Conservation (phyloP, 2,888 invertebrate species). For the Orthonychiurus folsomi region DNA sequence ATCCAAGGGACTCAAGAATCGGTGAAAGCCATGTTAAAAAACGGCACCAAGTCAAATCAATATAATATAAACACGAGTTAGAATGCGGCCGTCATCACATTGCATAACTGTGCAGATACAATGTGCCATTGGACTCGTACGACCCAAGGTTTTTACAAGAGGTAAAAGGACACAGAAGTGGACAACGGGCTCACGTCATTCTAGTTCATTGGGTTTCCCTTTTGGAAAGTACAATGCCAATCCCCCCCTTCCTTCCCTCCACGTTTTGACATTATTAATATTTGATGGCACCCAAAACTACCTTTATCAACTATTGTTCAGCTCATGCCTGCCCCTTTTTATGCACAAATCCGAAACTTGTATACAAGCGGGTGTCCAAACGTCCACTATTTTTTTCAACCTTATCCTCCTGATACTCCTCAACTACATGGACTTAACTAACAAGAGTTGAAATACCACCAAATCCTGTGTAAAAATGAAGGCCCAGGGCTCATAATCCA, state of each 20-base stretch:
- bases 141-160: neutral
- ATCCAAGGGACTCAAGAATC: no score
- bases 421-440: neutral
- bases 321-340: neutral
- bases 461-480: neutral
- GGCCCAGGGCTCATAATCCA: neutral
- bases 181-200: neutral
- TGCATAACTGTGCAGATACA: neutral
- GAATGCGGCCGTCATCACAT: neutral
- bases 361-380: no score
- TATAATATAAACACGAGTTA: neutral
- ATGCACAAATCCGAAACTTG: no score
- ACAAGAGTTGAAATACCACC: neutral
- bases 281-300: neutral
- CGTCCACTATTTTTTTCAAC: no score
- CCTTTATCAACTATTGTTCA: neutral
- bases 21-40: neutral
- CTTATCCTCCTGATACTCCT: neutral
- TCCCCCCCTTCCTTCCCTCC: neutral
- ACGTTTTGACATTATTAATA: conserved; percentile 1
- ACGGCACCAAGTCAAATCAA: neutral
- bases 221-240: neutral
- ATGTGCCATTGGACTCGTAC: neutral
- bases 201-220: neutral
- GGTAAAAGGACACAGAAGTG: neutral